phyloP scores from a whole-genome alignment of 2,797 vertebrate genomes.

The Phalanger gymnotis region DNA sequence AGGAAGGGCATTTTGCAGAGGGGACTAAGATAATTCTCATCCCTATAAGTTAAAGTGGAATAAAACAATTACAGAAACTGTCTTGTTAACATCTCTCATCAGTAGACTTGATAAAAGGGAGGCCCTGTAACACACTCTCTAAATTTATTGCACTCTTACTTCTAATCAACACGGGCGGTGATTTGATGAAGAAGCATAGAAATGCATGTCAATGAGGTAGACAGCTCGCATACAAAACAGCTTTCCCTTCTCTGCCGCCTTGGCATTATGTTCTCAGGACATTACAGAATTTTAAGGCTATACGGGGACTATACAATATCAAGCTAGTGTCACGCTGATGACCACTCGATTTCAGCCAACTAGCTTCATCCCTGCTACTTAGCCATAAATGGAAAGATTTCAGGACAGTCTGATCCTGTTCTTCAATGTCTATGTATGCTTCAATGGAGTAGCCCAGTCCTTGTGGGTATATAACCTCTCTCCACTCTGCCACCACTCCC shows the following conservation, averaged over 20 bases:
- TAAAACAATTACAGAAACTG: not conserved
- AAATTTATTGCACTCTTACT: conserved; percentile 22
- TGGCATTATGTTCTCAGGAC: conserved; percentile 24
- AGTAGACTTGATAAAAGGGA: conserved; percentile 35
- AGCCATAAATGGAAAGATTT: conserved; percentile 26
- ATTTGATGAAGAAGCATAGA: conserved; percentile 48
- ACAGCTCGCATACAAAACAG: conserved; percentile 34
- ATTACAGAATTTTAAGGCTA: conserved; percentile 31
- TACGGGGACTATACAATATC: not conserved
- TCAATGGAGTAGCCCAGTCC: not conserved
- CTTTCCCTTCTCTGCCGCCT: conserved; percentile 7
- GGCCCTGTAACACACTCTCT: not conserved
- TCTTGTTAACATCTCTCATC: not conserved
- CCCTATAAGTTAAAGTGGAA: not conserved
- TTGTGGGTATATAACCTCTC: not conserved
- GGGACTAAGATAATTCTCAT: not conserved
- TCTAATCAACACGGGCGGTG: conserved; percentile 23
- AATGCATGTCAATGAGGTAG: conserved; percentile 25
- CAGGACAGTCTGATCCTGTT: not conserved
- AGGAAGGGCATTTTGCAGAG: not conserved
- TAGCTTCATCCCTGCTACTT: conserved; percentile 28
- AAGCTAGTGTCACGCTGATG: not conserved
- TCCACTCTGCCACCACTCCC: not conserved
- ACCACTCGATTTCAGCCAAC: conserved; percentile 31
- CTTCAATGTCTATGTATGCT: not conserved